phyloP scores from a whole-genome alignment of 2,113 vertebrate species.

The Diadophis punctatus region DNA sequence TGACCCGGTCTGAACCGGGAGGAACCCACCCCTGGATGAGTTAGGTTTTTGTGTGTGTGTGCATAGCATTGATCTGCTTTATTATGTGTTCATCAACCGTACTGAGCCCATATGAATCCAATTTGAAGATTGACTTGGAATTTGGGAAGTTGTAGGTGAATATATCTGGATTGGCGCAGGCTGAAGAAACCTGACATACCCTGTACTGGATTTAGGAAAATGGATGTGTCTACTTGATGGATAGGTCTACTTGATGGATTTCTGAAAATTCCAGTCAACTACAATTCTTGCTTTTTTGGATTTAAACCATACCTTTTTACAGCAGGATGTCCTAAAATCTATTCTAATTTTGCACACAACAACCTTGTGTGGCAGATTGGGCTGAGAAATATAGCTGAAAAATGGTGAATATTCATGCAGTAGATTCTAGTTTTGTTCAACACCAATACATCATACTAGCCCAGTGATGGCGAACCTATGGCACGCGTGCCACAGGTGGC shows the following conservation, averaged over 20 bases:
- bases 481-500: too few relatives aligned
- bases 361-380: not conserved
- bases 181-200: not conserved
- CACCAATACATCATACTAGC: not conserved
- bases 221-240: not conserved
- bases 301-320: not conserved
- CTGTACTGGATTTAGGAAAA: not conserved
- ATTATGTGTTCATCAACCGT: not conserved
- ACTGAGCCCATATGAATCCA: not conserved
- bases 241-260: not conserved
- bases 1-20: too few relatives aligned
- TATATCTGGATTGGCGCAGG: not conserved
- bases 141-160: not conserved
- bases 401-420: not conserved
- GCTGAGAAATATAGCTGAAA: not conserved
- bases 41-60: not conserved
- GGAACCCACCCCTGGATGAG: too few relatives aligned
- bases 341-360: not conserved
- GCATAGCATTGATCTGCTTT: not conserved
- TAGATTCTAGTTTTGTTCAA: not conserved
- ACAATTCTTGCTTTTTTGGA: not conserved
- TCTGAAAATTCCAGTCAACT: not conserved
- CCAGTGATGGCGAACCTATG: too few relatives aligned
- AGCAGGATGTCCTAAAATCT: not conserved
- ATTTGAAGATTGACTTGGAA: not conserved